Conservation (phyloP, 1,140 invertebrate species). For the Andricus grossulariae region DNA sequence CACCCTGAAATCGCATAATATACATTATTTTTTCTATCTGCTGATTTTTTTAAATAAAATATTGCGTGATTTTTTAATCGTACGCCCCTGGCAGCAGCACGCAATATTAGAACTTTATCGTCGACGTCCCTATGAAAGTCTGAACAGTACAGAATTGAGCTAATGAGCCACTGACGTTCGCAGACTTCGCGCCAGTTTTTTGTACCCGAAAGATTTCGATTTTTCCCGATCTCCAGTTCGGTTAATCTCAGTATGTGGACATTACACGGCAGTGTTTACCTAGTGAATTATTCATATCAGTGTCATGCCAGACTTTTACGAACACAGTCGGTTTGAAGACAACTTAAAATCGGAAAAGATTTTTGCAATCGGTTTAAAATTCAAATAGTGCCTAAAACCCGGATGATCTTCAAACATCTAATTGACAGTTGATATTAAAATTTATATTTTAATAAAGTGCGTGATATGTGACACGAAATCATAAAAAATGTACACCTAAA, state of each 20-base stretch:
- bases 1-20: too few relatives aligned
- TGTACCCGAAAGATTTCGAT: background rate
- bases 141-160: slow-evolving; percentile 11
- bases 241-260: background rate
- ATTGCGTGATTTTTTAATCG: background rate
- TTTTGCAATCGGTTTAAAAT: too few relatives aligned
- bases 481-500: too few relatives aligned
- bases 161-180: slow-evolving; percentile 27
- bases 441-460: too few relatives aligned
- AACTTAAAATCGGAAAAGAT: too few relatives aligned
- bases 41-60: background rate
- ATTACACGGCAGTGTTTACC: background rate
- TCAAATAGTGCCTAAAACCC: too few relatives aligned
- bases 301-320: background rate
- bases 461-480: too few relatives aligned
- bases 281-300: background rate
- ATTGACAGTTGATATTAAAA: too few relatives aligned
- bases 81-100: slow-evolving; percentile 8
- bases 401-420: too few relatives aligned
- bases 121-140: slow-evolving; percentile 1
- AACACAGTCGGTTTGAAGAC: too few relatives aligned
- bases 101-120: slow-evolving; percentile 19
- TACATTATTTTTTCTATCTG: too few relatives aligned
- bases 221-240: background rate
- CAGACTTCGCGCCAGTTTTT: slow-evolving; percentile 15